These are phyloP conservation scores for Oncorhynchus tshawytscha DNA, from an alignment of 2,113 vertebrate genomes.

Conservation along the genomic window DNA sequence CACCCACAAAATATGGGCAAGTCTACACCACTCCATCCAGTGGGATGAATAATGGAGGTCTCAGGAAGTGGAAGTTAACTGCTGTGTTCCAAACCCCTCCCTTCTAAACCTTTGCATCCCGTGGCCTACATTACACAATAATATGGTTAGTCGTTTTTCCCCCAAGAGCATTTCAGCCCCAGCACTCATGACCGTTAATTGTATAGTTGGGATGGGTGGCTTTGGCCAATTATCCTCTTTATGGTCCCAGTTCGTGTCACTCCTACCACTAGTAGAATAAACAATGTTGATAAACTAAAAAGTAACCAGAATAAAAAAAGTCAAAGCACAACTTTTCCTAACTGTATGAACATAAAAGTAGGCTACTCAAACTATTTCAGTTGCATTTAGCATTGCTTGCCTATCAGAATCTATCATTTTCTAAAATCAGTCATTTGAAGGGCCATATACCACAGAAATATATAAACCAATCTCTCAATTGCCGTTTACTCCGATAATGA, in stretches of 20 bases:
- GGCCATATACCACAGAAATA: too few relatives aligned
- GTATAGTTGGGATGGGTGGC: not conserved
- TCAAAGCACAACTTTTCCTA: not conserved
- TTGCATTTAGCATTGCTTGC: not conserved
- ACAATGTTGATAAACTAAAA: not conserved
- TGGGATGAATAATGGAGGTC: slow-evolving; percentile 52
- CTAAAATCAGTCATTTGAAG: not conserved
- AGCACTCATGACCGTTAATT: slow-evolving; percentile 35
- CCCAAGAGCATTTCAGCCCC: not conserved
- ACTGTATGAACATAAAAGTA: too few relatives aligned
- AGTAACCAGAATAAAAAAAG: too few relatives aligned
- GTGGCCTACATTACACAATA: slow-evolving; percentile 47
- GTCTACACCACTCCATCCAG: slow-evolving; percentile 42
- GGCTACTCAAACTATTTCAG: too few relatives aligned
- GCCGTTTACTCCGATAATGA: not conserved
- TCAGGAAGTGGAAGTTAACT: slow-evolving; percentile 51
- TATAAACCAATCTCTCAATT: not conserved
- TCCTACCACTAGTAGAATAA: not conserved
- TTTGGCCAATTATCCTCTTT: not conserved
- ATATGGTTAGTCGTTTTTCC: slow-evolving; percentile 32
- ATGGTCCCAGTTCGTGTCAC: not conserved
- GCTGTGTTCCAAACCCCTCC: slow-evolving; percentile 41
- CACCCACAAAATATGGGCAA: slow-evolving; percentile 49
- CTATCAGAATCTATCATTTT: not conserved
- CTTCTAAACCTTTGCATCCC: slow-evolving; percentile 41